A percentile compares a stretch with the other conserved stretches of the same genome.
Conservation (phyloP, 2,797 vertebrate genomes). For the Spinus olivaceus region DNA sequence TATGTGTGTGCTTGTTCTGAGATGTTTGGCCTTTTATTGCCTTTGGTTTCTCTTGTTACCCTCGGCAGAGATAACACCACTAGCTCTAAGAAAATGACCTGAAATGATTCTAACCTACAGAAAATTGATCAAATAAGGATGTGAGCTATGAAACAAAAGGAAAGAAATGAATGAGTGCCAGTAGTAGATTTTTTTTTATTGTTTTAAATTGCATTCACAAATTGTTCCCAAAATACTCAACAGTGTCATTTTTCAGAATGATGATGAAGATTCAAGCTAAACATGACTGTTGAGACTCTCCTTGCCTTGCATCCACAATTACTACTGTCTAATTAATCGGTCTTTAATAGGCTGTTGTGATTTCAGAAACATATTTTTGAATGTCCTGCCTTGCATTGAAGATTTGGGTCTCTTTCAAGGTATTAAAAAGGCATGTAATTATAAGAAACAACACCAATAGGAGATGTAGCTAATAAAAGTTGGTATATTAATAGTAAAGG, state of each 20-base stretch:
- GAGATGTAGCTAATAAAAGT: neutral
- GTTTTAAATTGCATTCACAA: neutral
- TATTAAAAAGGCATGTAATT: neutral
- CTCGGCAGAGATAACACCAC: neutral
- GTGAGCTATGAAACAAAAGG: neutral
- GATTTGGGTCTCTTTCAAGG: neutral
- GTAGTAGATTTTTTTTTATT: neutral
- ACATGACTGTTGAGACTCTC: neutral
- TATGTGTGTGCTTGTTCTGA: neutral
- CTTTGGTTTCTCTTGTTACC: neutral
- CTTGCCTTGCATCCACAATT: neutral
- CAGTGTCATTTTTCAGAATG: neutral
- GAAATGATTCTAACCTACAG: neutral
- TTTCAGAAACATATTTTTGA: neutral
- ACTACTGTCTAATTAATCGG: neutral
- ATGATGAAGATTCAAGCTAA: neutral
- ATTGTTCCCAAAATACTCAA: neutral
- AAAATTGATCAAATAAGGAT: neutral
- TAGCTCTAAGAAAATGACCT: neutral
- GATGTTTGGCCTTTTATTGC: neutral
- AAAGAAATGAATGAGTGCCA: neutral
- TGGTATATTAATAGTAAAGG: neutral
- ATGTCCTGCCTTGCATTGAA: neutral
- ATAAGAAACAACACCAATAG: neutral
- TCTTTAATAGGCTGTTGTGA: neutral